Base-by-base conservation (phyloP, 2,113 vertebrate species). In the Aplodontia rufa region DNA sequence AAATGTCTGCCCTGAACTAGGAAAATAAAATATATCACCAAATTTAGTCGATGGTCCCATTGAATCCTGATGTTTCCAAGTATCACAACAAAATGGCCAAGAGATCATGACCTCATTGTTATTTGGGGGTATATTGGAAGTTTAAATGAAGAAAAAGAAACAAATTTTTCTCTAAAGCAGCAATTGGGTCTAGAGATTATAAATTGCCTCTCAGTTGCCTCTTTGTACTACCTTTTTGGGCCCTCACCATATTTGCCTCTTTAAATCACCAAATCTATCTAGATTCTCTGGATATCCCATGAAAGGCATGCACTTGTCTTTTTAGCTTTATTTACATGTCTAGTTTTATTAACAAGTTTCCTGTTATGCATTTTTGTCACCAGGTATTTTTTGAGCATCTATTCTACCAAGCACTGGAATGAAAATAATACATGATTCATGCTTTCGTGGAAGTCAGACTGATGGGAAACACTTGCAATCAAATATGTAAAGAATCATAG, bases 41-140 rank as follows among this genome's bases (percentile, higher is more conserved):
- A 87, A 24, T 90, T 69, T 13, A 51, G 1, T 8, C 91, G 7
- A 10, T 51, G 37, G 24, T 51, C 22, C 2, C 30, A 16, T 1
- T 49, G 64, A 79, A 84, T 81, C 20, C 49, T 91, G 53, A 76
- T 71, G 35, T 93, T 83, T 94, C 81, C 83, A 89, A 96, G 68
- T 84, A 80, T 83, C 30, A 85, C 58, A 84, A 53, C n/a, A 85
- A 47, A 93, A 79, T 35, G 86, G 49, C 12, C 37, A 76, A 81
- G 80, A 93, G 91, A 64, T 22, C 20, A 1, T 74, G 71, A 19
- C 47, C 49, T 92, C 76, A 28, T 72, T 7, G 87, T 87, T 94
- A 64, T 47, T 78, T 53, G 40, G n/a, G 28, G 32, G 2, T 8
- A 22, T 75, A 68, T 12, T 84, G 19, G 72, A 13, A 53, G 9